These are phyloP conservation scores for Clanis bilineata DNA, from an alignment of 2,888 invertebrate genomes.

Conservation along the genomic window DNA sequence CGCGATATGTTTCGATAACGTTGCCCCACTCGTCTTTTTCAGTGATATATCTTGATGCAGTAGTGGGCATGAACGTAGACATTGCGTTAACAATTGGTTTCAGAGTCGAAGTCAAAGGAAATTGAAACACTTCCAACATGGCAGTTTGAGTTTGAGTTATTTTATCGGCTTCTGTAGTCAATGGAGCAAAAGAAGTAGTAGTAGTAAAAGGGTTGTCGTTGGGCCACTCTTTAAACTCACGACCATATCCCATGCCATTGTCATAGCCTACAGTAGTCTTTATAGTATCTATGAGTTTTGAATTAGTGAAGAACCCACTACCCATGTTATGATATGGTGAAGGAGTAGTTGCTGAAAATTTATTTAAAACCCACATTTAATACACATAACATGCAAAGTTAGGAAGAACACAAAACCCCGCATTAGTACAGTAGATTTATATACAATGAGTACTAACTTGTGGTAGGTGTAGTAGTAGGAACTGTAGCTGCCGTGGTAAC, in stretches of 20 bases:
- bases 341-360: constrained; percentile 77
- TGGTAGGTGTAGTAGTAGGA: constrained; percentile 69
- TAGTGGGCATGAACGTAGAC: constrained; percentile 59
- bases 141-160: constrained; percentile 76
- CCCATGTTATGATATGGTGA: constrained; percentile 72
- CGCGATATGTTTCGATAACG: constrained; percentile 76
- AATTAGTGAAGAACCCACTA: constrained; percentile 73
- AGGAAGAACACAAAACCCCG: constrained; percentile 45
- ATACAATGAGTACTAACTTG: constrained; percentile 67
- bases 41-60: constrained; percentile 58
- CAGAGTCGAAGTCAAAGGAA: constrained; percentile 74
- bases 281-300: constrained; percentile 76
- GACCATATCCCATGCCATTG: constrained; percentile 64
- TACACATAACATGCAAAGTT: constrained; percentile 47
- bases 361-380: constrained; percentile 59
- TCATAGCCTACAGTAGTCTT: constrained; percentile 77
- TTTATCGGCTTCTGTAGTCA: constrained; percentile 71
- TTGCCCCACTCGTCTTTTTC: constrained; percentile 76
- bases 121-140: constrained; percentile 78
- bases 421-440: constrained; percentile 31
- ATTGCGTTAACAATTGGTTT: constrained; percentile 71
- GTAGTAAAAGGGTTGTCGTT: constrained; percentile 79
- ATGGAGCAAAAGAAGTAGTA: constrained; percentile 69
- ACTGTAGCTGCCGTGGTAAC: constrained; percentile 65
- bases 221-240: constrained; percentile 72